Percentiles rank a stretch among this genome's conserved stretches.
These are phyloP conservation scores for Maccullochella peelii DNA, from an alignment of 2,113 vertebrate species.

Conservation along the genomic window DNA sequence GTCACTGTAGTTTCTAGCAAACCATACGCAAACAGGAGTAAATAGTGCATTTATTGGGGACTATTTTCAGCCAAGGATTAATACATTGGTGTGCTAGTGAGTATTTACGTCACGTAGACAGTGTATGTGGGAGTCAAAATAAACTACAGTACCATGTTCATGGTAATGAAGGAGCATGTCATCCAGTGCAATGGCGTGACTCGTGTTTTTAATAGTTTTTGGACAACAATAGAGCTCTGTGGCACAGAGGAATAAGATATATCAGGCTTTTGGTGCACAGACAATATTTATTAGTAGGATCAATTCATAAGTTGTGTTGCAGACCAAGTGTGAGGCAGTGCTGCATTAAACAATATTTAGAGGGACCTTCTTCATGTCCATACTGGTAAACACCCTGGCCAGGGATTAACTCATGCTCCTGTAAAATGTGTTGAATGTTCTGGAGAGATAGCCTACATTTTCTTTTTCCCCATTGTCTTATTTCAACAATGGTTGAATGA, in stretches of 20 bases:
- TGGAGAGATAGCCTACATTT: not conserved
- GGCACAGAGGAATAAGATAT: not conserved
- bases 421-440: not conserved
- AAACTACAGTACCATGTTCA: too few relatives aligned
- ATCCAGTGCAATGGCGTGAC: too few relatives aligned
- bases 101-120: not conserved
- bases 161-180: too few relatives aligned
- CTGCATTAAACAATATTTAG: not conserved
- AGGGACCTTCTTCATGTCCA: not conserved
- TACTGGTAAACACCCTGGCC: not conserved
- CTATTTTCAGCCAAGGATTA: not conserved
- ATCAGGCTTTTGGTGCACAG: not conserved
- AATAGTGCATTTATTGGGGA: too few relatives aligned
- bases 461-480: not conserved
- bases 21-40: too few relatives aligned
- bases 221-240: not conserved
- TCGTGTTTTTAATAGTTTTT: too few relatives aligned
- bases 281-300: not conserved
- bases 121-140: too few relatives aligned
- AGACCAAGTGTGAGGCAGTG: not conserved
- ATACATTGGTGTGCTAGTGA: not conserved
- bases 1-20: too few relatives aligned
- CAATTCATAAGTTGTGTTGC: not conserved
- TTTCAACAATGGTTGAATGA: constrained; percentile 14
- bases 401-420: not conserved